Evolutionary conservation across 2,797 vertebrate species (phyloP).

Genomic region (Parauchenoglanis punctatus): DNA sequence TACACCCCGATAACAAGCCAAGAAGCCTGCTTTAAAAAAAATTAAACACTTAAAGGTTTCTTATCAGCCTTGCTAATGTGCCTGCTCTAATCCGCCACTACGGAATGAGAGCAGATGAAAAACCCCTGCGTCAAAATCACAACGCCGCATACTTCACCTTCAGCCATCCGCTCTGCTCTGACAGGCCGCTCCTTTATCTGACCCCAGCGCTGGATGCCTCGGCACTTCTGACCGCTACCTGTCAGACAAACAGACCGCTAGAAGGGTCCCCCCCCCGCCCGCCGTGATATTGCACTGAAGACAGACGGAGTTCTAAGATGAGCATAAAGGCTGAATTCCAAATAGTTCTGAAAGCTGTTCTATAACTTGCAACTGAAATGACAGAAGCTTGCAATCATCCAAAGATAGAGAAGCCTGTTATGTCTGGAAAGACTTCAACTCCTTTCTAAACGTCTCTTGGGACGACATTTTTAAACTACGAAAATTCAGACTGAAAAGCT

Average conservation of each 20-base stretch:
- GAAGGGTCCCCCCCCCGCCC: not conserved
- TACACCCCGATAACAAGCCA: slow-evolving; percentile 44
- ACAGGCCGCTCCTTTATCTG: slow-evolving; percentile 37
- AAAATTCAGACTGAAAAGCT: slow-evolving; percentile 37
- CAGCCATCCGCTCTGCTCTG: not conserved
- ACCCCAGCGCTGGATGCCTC: slow-evolving; percentile 29
- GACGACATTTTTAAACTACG: slow-evolving; percentile 9
- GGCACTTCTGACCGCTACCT: slow-evolving; percentile 41
- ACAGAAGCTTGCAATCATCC: slow-evolving; percentile 30
- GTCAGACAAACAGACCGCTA: slow-evolving; percentile 42
- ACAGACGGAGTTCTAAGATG: slow-evolving; percentile 20
- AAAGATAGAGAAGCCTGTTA: slow-evolving; percentile 43
- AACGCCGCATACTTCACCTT: slow-evolving; percentile 16
- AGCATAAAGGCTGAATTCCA: slow-evolving; percentile 43
- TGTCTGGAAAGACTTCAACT: slow-evolving; percentile 33
- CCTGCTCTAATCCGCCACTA: slow-evolving; percentile 48
- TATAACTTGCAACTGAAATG: slow-evolving; percentile 38
- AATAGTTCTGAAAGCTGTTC: slow-evolving; percentile 36
- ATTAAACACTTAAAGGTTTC: slow-evolving; percentile 42
- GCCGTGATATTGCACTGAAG: slow-evolving; percentile 39
- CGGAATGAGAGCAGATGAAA: slow-evolving; percentile 31
- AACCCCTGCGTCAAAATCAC: slow-evolving; percentile 28
- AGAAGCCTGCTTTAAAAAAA: slow-evolving; percentile 43
- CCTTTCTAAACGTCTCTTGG: slow-evolving; percentile 11
- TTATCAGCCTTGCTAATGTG: slow-evolving; percentile 49